Evolutionary conservation across 2,113 vertebrate genomes (phyloP), one percentile per base, ranked within the genome.

Genomic region (Merops nubicus): DNA sequence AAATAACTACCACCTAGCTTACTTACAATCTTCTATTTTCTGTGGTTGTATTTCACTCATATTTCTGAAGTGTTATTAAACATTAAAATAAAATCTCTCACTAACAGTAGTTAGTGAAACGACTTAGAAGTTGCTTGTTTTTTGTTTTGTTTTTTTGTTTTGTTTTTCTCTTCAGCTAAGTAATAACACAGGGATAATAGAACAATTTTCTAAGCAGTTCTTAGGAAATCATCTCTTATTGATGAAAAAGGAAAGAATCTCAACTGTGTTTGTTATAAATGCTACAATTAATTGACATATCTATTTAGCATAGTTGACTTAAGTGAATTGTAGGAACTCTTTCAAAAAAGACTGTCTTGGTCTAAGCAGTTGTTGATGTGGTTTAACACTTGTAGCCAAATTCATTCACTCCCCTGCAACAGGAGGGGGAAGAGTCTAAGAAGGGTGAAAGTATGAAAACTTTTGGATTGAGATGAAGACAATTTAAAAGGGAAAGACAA

Each of bases 391-490:
- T 15, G 9, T 10, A 63, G 34, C 10, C 13, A 80, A 5, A 21
- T 54, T 85, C 20, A 43, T 12, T 57, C 6, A 50, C 6, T 68
- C 15, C 4, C 8, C 34, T 68, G 12, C 16, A 31, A n/a, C 5
- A 5, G 10, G 10, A 34, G 15, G 15, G 6, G 6, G 21, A 43
- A 93, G 42, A 33, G 12, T 67, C 42, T 72, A 29, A 6, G 31
- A 48, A 82, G 15, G 4, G 15, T 91, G 53, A 74, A 88, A 78
- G 36, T 20, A 6, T 0, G 4, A 82, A 77, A 93, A 33, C 0
- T 2, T 1, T 0, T 70, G 7, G 2, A 3, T 22, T 83, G 43
- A 87, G 21, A 63, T 36, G 63, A 26, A 59, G 25, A 17, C 22
- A 15, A 5, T 47, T 81, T 38, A 42, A 73, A 68, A 72, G 42